Evolutionary conservation across 2,113 vertebrate genomes (phyloP).

Genomic region (Epinephelus moara): DNA sequence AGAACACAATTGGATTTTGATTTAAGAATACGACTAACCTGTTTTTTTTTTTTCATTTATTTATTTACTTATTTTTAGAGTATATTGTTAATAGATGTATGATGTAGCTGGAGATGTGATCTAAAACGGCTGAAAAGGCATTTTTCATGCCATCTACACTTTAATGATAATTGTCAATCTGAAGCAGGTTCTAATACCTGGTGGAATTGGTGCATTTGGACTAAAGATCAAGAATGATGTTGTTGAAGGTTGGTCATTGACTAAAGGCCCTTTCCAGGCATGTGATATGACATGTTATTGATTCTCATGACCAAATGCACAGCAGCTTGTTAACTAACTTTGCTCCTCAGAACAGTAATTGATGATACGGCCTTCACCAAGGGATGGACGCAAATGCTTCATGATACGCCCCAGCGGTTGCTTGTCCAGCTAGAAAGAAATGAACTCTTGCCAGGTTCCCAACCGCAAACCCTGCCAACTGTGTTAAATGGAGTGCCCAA

Average conservation of each 20-base stretch:
- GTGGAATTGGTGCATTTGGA: background rate
- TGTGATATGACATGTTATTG: background rate
- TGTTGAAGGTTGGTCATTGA: background rate
- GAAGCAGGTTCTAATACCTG: background rate
- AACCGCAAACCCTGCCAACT: conserved; percentile 1
- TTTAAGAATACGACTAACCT: no score
- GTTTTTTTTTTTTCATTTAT: no score
- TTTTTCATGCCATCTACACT: no score
- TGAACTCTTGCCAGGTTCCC: conserved; percentile 9
- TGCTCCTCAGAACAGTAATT: background rate
- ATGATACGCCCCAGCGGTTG: conserved; percentile 11
- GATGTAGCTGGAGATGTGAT: no score
- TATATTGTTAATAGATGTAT: no score
- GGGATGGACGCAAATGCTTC: conserved; percentile 8
- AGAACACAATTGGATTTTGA: no score
- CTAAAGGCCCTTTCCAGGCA: background rate
- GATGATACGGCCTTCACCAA: background rate
- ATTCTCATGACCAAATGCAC: background rate
- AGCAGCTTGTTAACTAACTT: background rate
- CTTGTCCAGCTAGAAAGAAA: conserved; percentile 5
- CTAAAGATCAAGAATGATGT: no score
- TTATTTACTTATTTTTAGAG: no score
- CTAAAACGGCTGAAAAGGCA: no score
- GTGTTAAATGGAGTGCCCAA: background rate
- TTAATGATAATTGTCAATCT: background rate